These are phyloP conservation scores for Eledone cirrhosa DNA, from an alignment of 2,888 invertebrate genomes.

Conservation along the genomic window DNA sequence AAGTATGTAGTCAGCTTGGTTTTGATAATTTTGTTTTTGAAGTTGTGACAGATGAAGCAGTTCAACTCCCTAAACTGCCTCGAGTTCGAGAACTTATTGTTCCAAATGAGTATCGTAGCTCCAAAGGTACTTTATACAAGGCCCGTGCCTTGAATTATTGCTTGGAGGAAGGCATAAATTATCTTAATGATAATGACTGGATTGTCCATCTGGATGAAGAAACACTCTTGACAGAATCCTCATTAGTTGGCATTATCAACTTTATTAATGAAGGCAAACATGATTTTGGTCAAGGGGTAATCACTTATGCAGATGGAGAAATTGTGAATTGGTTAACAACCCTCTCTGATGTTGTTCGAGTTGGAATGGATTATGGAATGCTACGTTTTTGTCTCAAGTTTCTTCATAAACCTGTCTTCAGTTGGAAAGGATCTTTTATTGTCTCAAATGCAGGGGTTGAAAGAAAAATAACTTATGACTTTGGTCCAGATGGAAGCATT, in stretches of 20 bases:
- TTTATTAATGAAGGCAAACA: constrained; percentile 39
- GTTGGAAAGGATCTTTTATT: constrained; percentile 44
- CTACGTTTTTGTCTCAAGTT: constrained; percentile 40
- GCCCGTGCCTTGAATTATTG: constrained; percentile 44
- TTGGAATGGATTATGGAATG: constrained; percentile 42
- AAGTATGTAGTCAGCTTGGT: constrained; percentile 45
- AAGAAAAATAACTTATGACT: constrained; percentile 41
- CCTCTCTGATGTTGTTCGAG: constrained; percentile 41
- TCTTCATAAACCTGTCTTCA: constrained; percentile 40
- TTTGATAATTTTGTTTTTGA: constrained; percentile 51
- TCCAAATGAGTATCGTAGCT: constrained; percentile 38
- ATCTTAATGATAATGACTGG: constrained; percentile 40
- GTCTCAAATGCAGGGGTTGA: constrained; percentile 39
- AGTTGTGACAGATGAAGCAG: constrained; percentile 48
- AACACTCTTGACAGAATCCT: constrained; percentile 39
- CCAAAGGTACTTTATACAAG: constrained; percentile 39
- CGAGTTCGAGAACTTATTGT: constrained; percentile 40
- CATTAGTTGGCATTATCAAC: constrained; percentile 40
- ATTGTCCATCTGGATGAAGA: constrained; percentile 44
- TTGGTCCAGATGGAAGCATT: constrained; percentile 44
- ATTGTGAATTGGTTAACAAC: constrained; percentile 44
- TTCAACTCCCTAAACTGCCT: constrained; percentile 42
- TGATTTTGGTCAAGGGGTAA: constrained; percentile 42
- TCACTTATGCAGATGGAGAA: constrained; percentile 42
- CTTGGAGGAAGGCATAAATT: constrained; percentile 39